Evolutionary conservation across 2,113 vertebrate species (phyloP).

Genomic region (Astur gentilis): DNA sequence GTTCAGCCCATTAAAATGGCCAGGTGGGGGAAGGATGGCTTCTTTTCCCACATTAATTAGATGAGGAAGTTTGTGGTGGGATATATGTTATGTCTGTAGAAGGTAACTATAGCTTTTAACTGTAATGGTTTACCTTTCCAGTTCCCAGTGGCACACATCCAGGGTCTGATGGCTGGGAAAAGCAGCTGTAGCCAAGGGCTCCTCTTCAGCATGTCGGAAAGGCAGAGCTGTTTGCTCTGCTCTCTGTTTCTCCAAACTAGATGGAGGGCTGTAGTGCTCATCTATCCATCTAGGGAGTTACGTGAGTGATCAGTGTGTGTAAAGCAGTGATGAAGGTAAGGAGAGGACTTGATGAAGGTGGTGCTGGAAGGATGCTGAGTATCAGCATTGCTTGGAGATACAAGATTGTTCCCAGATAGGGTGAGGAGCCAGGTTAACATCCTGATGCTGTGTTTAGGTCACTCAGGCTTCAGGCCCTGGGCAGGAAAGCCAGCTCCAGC

Average conservation of each 20-base stretch:
- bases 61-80: not conserved
- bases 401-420: not conserved
- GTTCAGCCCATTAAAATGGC: not conserved
- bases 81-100: not conserved
- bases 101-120: not conserved
- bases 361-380: not conserved
- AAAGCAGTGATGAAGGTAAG: not conserved
- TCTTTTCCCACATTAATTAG: not conserved
- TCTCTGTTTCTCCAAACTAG: not conserved
- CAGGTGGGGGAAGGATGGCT: not conserved
- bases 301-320: not conserved
- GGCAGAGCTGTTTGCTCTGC: not conserved
- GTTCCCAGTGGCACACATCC: not conserved
- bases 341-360: not conserved
- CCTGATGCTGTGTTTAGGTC: not conserved
- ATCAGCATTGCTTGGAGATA: not conserved
- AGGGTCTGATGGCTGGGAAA: not conserved
- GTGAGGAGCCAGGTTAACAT: not conserved
- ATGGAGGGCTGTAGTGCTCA: not conserved
- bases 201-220: not conserved
- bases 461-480: not conserved
- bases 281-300: not conserved
- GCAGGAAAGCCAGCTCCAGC: not conserved
- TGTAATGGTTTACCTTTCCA: not conserved
- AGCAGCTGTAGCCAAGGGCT: not conserved